Evolutionary conservation across 2,888 invertebrate species (phyloP).

Genomic region (Pyrocoelia pectoralis): DNA sequence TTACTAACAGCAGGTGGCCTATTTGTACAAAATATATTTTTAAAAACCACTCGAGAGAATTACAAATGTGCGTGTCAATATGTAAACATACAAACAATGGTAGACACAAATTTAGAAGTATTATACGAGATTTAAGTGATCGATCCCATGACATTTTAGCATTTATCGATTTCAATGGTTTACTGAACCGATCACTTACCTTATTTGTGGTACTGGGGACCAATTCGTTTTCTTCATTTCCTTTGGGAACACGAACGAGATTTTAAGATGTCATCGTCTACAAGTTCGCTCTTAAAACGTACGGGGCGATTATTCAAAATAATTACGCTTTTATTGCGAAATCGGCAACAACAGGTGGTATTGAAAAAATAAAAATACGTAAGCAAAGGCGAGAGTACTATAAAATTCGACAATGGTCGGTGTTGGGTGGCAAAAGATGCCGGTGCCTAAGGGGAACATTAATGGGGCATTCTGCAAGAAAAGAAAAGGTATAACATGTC

Average conservation of each 20-base stretch:
- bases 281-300: neutral
- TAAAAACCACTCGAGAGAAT: neutral
- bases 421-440: conserved; percentile 36
- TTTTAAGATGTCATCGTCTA: neutral
- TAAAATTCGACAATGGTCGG: conserved; percentile 31
- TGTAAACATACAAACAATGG: neutral
- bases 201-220: neutral
- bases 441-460: conserved; percentile 38
- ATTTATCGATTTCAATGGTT: neutral
- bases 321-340: conserved; percentile 7
- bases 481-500: conserved; percentile 29
- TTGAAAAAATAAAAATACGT: conserved; percentile 6
- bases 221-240: no score
- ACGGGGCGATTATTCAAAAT: conserved; percentile 2
- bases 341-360: conserved; percentile 13
- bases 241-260: no score
- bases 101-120: neutral
- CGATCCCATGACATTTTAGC: conserved; percentile 6
- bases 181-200: neutral
- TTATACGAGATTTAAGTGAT: neutral
- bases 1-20: no score
- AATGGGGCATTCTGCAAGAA: conserved; percentile 33
- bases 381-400: conserved; percentile 14
- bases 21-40: no score
- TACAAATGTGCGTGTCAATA: neutral